Evolutionary conservation across 2,797 vertebrate genomes (phyloP), one percentile per base, ranked within the genome.

Genomic region (Rhynchonycteris naso): DNA sequence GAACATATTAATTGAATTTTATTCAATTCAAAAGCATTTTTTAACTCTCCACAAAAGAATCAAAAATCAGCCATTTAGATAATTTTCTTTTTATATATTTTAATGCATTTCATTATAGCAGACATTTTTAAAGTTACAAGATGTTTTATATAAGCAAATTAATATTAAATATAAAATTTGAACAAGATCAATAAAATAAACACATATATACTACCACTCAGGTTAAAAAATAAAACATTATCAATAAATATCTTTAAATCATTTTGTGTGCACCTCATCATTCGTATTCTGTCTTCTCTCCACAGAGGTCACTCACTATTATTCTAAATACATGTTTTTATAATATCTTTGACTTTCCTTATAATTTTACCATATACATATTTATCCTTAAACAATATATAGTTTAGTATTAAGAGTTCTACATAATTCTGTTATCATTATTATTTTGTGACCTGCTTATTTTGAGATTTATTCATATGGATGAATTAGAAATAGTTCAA

Each of bases 91-190:
- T 56, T 59, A 7, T 19, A 76, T 10, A 71, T 47, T 2, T 19
- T 50, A 74, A 80, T 43, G 4, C 88, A 90, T 88, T 95, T 76
- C 18, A 71, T 71, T 7, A 30, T 66, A 59, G 35, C 50, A 79
- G 8, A 88, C 4, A 94, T 63, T 84, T 92, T 95, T 22, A 66
- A 93, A 81, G 76, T 94, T 91, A 66, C 2, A 88, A 65, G 47
- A 78, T 50, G 59, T 75, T 83, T 47, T 88, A 66, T 66, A 72
- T 3, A 69, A 84, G 6, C 76, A 35, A 88, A 12, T 82, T 86
- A 80, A 56, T 69, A 15, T 76, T 91, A 74, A 79, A 50, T 86
- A 52, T 52, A 59, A 16, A 86, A 43, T 24, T 83, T 54, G 72
- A 80, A 69, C 4, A 91, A 50, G 15, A 52, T 52, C n/a, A 79